Conservation (phyloP, 2,797 vertebrate species). For the Astyanax mexicanus region DNA sequence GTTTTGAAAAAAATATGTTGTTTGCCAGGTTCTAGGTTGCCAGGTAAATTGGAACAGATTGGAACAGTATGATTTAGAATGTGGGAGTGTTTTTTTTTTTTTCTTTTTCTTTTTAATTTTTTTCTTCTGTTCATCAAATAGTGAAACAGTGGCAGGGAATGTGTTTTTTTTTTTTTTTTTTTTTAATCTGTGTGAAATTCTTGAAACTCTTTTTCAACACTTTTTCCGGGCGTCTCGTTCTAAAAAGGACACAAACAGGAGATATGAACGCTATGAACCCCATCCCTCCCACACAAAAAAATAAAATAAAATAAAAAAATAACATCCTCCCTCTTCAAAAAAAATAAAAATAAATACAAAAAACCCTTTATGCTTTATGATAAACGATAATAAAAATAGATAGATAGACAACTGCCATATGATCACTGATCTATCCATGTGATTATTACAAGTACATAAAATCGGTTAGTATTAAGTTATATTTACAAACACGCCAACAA, state of each 20-base stretch:
- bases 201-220: too few relatives aligned
- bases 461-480: slow-evolving; percentile 93
- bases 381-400: slow-evolving; percentile 62
- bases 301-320: too few relatives aligned
- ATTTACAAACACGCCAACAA: slow-evolving; percentile 98
- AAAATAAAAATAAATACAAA: too few relatives aligned
- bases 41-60: slow-evolving; percentile 67
- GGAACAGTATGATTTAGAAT: slow-evolving; percentile 61
- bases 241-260: slow-evolving; percentile 78
- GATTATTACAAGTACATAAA: slow-evolving; percentile 94
- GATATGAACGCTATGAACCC: slow-evolving; percentile 53
- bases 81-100: slow-evolving; percentile 60
- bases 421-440: slow-evolving; percentile 87
- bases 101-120: slow-evolving; percentile 50
- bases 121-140: too few relatives aligned
- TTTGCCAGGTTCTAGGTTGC: slow-evolving; percentile 68
- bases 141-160: slow-evolving; percentile 33
- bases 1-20: slow-evolving; percentile 65
- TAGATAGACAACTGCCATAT: slow-evolving; percentile 82
- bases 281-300: background rate
- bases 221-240: slow-evolving; percentile 73
- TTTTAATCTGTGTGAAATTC: too few relatives aligned
- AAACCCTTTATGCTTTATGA: slow-evolving; percentile 23
- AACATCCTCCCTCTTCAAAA: background rate
- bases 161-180: background rate